Conservation (phyloP, 1,140 invertebrate species). For the Drosophila gunungcola region DNA sequence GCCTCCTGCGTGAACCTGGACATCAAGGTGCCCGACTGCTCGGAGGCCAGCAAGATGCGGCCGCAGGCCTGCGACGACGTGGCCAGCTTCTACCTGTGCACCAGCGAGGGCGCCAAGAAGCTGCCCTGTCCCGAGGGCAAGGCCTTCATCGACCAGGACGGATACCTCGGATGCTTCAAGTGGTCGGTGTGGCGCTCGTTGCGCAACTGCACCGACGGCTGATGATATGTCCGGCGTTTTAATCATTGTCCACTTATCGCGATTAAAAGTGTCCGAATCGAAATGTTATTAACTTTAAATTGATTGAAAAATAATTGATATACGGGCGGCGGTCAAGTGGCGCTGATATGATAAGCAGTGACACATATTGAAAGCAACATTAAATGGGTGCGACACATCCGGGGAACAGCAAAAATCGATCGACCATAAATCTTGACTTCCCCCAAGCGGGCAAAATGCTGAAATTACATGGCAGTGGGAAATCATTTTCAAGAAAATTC, state of each 20-base stretch:
- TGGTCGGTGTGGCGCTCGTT: constrained; percentile 53
- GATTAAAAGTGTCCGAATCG: constrained; percentile 56
- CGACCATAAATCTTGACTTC: constrained; percentile 38
- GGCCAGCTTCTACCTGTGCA: constrained; percentile 66
- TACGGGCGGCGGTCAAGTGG: constrained; percentile 18
- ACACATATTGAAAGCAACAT: constrained; percentile 16
- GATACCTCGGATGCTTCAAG: constrained; percentile 56
- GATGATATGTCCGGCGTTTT: constrained; percentile 31
- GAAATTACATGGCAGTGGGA: constrained; percentile 32
- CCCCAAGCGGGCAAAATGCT: constrained; percentile 7
- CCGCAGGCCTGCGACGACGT: constrained; percentile 41
- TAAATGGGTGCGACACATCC: constrained; percentile 2
- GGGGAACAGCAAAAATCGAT: constrained; percentile 22
- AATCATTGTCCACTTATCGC: constrained; percentile 60
- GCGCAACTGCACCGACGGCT: constrained; percentile 40
- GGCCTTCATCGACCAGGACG: constrained; percentile 54
- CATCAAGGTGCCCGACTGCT: constrained; percentile 21
- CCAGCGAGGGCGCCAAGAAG: constrained; percentile 12
- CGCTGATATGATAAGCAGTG: constrained; percentile 56
- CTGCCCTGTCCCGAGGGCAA: constrained; percentile 30
- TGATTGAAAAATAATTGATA: constrained; percentile 75
- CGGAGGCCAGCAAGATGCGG: constrained; percentile 44
- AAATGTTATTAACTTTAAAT: constrained; percentile 63
- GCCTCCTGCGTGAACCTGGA: constrained; percentile 56
- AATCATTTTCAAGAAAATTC: constrained; percentile 52